A percentile compares a stretch with the other conserved stretches of the same genome.
These are phyloP conservation scores for Philotrypesis tridentata DNA, from an alignment of 1,140 invertebrate genomes.

Conservation along the genomic window DNA sequence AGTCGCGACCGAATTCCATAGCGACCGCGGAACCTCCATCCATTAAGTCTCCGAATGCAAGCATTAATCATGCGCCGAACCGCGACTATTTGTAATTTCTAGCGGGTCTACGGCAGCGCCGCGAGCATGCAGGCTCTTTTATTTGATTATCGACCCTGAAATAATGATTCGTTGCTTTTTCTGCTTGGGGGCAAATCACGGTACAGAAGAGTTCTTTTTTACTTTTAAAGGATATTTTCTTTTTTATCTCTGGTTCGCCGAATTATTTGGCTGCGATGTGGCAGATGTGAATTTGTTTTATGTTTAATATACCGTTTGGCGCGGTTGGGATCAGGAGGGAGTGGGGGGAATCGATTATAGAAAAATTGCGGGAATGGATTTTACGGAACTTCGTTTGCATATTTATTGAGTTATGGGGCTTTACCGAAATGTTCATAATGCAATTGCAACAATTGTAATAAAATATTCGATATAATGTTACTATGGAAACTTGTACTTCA, in stretches of 20 bases:
- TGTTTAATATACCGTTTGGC: not conserved
- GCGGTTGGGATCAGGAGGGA: too few relatives aligned
- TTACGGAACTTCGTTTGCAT: not conserved
- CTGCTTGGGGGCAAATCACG: not conserved
- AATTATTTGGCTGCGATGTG: not conserved
- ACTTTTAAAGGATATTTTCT: too few relatives aligned
- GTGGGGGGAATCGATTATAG: too few relatives aligned
- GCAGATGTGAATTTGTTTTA: not conserved
- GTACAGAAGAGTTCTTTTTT: not conserved
- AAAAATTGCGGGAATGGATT: not conserved
- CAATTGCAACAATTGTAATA: not conserved
- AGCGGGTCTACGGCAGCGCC: not conserved
- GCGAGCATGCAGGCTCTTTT: not conserved
- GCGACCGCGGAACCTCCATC: not conserved
- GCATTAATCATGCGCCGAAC: not conserved
- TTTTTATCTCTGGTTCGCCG: too few relatives aligned
- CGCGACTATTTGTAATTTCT: slow-evolving; percentile 12
- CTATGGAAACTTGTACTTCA: not conserved
- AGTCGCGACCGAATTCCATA: not conserved
- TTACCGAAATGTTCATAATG: not conserved
- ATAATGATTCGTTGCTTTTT: not conserved
- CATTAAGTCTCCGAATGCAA: not conserved
- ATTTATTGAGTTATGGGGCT: too few relatives aligned
- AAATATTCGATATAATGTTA: not conserved
- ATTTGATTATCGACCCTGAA: not conserved